Base-by-base conservation (phyloP, 2,888 invertebrate genomes). In the Tipula confusa region DNA sequence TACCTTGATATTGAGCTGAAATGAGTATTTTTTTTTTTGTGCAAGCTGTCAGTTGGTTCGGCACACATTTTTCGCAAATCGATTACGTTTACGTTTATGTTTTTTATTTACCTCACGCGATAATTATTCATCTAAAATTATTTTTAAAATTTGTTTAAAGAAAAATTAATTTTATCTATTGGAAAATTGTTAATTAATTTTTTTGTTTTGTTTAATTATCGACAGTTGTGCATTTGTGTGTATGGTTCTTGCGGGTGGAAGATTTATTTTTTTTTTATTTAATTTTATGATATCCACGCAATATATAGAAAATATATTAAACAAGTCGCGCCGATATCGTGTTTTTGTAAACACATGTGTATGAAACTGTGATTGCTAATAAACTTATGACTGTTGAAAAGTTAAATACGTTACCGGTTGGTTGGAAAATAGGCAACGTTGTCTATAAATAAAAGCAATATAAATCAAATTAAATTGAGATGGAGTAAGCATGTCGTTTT, bases 171-270 rank as follows among this genome's bases (percentile, higher is more conserved):
- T 64, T 24, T 24, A 24, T 64, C 24, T 64, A 64, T 64, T 11
- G 64, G 24, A 11, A 64, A 64, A 64, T 64, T n/a, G n/a, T n/a
- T 64, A 64, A 36, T 38, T 11, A 11, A 9, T 48, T 48, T 48
- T 48, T 48, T 48, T 48, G 24, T 64, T 64, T 64, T 43, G 2
- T 64, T 64, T 64, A 24, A 64, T 64, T 64, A 64, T 64, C 64
- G 64, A 64, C 64, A 64, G 64, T 64, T 64, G 64, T 64, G 64
- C 64, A 64, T 64, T 38, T 64, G 33, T 64, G 24, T 64, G 24
- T 24, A 64, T 24, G 18, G 24, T 64, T 64, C 9, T 64, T 64
- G 64, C 64, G 64, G 64, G 64, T 64, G 64, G 24, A 9, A 64
- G 24, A 64, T 64, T 64, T 64, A 9, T 7, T 64, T 24, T 64